phyloP scores from a whole-genome alignment of 2,113 vertebrate species.

The Crotalus helleri region DNA sequence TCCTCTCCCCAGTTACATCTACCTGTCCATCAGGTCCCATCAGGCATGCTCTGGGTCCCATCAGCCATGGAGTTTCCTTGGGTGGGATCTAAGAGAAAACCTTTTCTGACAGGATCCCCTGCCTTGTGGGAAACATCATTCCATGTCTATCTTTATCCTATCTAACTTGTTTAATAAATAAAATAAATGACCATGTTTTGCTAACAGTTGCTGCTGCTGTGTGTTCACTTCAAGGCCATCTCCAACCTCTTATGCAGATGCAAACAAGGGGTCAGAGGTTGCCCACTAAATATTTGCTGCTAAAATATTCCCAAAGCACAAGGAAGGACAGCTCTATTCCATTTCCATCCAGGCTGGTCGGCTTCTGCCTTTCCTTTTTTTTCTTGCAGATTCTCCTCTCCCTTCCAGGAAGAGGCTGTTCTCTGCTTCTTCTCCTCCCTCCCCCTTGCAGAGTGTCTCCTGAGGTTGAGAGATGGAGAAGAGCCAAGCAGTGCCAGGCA shows the following conservation, averaged over 20 bases:
- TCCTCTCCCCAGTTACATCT: not conserved
- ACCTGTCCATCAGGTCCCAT: not conserved
- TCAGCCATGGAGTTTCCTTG: not conserved
- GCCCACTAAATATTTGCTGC: not conserved
- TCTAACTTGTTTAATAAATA: not conserved
- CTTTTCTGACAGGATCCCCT: not conserved
- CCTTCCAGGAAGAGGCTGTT: not conserved
- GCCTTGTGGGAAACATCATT: not conserved
- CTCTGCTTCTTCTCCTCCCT: not conserved
- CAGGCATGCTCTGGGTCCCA: not conserved
- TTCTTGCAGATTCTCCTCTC: too few relatives aligned
- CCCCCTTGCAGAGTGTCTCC: not conserved
- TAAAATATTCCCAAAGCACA: not conserved
- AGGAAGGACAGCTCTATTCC: too few relatives aligned
- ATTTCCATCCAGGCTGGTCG: not conserved
- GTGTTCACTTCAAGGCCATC: not conserved
- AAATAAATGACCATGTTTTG: not conserved
- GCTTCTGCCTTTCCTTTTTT: not conserved
- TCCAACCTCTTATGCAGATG: not conserved
- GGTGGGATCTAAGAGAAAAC: not conserved
- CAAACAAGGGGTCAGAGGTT: not conserved
- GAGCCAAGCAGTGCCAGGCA: not conserved
- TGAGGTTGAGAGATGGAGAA: not conserved
- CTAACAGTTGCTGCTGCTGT: not conserved
- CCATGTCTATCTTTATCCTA: not conserved